Base-by-base conservation (phyloP, 2,888 invertebrate species). In the Xylophagus ater region DNA sequence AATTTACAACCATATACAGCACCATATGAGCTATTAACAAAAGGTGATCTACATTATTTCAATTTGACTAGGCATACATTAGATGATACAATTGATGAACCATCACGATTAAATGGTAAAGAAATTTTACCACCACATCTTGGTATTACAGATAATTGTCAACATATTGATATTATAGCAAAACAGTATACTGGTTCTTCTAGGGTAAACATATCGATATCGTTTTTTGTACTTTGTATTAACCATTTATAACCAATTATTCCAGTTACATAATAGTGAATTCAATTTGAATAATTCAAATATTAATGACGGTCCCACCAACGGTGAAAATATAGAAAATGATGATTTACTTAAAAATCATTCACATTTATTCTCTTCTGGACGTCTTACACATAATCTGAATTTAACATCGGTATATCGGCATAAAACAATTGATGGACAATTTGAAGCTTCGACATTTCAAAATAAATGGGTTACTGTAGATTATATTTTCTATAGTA, bases 401-500 rank as follows among this genome's bases (percentile, higher is more conserved):
- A 66, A 69, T 24, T 69, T 90, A 2, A 55, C 62, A 20, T 85
- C 87, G 3, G 80, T 76, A 1, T 88, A 88, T 57, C 56, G 67
- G 19, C 76, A 77, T 51, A 52, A 51, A 21, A 65, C 68, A 1
- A 14, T 10, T 1, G 40, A 51, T 1, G 55, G 65, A 13, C 65
- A 65, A 31, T 41, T 38, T 1, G 81, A 79, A 54, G 84, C 78
- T 0, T 83, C 89, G 4, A 88, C 90, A 0, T 74, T 70, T 58
- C 92, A 92, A 53, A 66, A 75, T 34, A 57, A 65, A 31, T 85
- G 85, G 82, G 63, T 78, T 37, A 82, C 78, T 0, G 92, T 94
- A 0, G 94, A 96, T 65, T 93, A 92, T 57, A 89, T 96, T 44
- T 89, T 92, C 60, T 89, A 83, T 50, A 78, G 77, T 34, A 51